A percentile compares a stretch with the other conserved stretches of the same genome.
Evolutionary conservation across 2,797 vertebrate species (phyloP).

Genomic region (Delichon dasypus): DNA sequence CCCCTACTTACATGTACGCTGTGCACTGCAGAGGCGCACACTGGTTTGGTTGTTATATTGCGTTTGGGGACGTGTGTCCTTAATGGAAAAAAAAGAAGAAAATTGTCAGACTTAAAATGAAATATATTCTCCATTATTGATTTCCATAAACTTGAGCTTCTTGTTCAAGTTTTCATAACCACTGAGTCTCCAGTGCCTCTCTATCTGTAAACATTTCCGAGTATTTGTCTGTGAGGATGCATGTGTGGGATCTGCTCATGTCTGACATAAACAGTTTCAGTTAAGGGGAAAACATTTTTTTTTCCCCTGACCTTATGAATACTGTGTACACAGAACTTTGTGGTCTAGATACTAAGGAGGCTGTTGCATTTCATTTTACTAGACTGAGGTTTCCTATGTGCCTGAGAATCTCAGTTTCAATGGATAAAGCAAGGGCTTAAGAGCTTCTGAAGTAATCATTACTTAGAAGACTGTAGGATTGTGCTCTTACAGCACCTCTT

Average conservation of each 20-base stretch:
- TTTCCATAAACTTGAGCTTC: background rate
- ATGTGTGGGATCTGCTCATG: background rate
- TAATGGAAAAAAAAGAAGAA: background rate
- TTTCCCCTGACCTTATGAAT: background rate
- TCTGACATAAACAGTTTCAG: background rate
- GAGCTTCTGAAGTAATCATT: slow-evolving; percentile 28
- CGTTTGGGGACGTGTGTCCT: background rate
- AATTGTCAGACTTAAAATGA: background rate
- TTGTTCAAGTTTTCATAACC: background rate
- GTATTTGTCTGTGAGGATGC: background rate
- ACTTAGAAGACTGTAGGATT: background rate
- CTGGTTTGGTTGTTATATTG: background rate
- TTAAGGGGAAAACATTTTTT: background rate
- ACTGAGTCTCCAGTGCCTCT: background rate
- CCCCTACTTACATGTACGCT: background rate
- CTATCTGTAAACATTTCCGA: background rate
- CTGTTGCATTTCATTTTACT: slow-evolving; percentile 16
- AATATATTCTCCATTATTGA: background rate
- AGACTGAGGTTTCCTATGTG: background rate
- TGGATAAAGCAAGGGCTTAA: slow-evolving; percentile 29
- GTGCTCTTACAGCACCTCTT: background rate
- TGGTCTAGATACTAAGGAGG: background rate
- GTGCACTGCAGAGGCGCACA: background rate
- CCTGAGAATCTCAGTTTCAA: background rate
- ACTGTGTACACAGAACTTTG: background rate